Evolutionary conservation across 2,888 invertebrate genomes (phyloP).

Genomic region (Mythimna impura): DNA sequence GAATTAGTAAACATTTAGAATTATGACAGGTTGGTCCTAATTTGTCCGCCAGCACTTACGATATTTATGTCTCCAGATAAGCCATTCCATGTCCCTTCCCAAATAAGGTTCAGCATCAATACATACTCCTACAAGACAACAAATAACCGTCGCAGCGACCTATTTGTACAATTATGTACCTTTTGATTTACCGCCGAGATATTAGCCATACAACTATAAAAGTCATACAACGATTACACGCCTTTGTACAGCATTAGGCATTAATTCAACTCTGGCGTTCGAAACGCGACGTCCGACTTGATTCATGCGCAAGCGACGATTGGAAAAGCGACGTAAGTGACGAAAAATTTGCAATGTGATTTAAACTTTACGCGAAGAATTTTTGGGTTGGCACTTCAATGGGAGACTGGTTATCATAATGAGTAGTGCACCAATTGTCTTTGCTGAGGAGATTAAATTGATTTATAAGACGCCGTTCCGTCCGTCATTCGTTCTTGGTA

Average conservation of each 20-base stretch:
- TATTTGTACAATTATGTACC: slow-evolving; percentile 78
- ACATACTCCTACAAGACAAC: slow-evolving; percentile 56
- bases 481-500: slow-evolving; percentile 83
- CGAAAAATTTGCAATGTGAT: slow-evolving; percentile 48
- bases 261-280: slow-evolving; percentile 74
- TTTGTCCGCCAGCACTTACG: slow-evolving; percentile 41
- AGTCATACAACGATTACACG: slow-evolving; percentile 85
- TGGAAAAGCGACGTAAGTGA: slow-evolving; percentile 64
- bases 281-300: slow-evolving; percentile 76
- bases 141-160: slow-evolving; percentile 64
- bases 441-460: slow-evolving; percentile 84
- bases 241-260: slow-evolving; percentile 81
- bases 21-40: slow-evolving; percentile 48
- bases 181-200: slow-evolving; percentile 80
- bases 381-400: slow-evolving; percentile 45
- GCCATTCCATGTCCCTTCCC: slow-evolving; percentile 49
- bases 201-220: slow-evolving; percentile 76
- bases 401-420: slow-evolving; percentile 48
- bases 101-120: slow-evolving; percentile 61
- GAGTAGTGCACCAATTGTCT: slow-evolving; percentile 82
- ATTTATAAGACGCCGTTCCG: slow-evolving; percentile 84
- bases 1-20: slow-evolving; percentile 30
- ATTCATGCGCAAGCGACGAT: slow-evolving; percentile 79
- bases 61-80: slow-evolving; percentile 48
- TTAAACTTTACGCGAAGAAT: slow-evolving; percentile 43